Percentiles rank a stretch among this genome's conserved stretches.
Conservation (phyloP, 2,113 vertebrate genomes). For the Thryonomys swinderianus region DNA sequence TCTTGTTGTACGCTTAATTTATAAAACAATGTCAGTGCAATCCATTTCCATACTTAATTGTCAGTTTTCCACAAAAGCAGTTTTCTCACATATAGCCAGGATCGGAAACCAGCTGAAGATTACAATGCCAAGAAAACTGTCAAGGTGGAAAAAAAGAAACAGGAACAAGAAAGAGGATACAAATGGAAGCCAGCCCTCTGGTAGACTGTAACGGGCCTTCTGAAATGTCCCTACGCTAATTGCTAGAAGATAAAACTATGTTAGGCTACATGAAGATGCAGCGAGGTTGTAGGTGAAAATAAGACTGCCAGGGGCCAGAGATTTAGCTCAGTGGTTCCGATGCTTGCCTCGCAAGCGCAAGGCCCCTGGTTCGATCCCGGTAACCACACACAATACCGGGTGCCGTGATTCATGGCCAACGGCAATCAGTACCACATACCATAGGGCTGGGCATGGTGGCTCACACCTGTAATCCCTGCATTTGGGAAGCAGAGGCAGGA, state of each 20-base stretch:
- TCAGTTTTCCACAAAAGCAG: slow-evolving; percentile 6
- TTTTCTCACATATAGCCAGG: not conserved
- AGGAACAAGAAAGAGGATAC: not conserved
- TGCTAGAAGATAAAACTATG: not conserved
- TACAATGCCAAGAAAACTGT: not conserved
- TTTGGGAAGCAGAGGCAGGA: too few species aligned
- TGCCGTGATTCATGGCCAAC: too few species aligned
- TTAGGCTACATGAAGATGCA: not conserved
- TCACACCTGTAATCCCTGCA: too few species aligned
- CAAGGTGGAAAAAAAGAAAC: not conserved
- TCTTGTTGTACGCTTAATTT: not conserved
- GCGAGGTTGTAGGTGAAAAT: not conserved
- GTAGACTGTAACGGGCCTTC: not conserved
- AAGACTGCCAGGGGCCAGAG: too few species aligned
- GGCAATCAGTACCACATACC: too few species aligned
- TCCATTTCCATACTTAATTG: not conserved
- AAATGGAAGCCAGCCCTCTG: not conserved
- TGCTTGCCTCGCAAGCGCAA: too few species aligned
- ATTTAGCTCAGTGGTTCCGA: too few species aligned
- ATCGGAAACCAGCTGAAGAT: not conserved
- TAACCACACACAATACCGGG: too few species aligned
- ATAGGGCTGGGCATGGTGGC: too few species aligned
- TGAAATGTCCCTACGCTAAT: not conserved
- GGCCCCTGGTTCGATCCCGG: too few species aligned
- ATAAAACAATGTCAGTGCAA: not conserved